These are phyloP conservation scores for Botia kubotai DNA, from an alignment of 2,797 vertebrate genomes.

Conservation along the genomic window DNA sequence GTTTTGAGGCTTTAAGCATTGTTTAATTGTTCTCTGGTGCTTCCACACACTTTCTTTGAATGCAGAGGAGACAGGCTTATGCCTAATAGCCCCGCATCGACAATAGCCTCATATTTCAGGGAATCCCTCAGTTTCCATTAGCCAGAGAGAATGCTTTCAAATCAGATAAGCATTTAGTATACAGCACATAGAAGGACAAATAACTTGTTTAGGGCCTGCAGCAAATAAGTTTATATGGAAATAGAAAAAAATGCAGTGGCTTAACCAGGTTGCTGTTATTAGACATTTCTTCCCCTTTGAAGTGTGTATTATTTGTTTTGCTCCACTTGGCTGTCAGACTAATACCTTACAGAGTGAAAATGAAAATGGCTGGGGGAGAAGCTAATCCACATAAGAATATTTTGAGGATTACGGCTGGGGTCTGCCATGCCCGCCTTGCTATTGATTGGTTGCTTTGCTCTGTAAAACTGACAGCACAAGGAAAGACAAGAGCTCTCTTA, in stretches of 20 bases:
- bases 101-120: slow-evolving; percentile 43
- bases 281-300: slow-evolving; percentile 71
- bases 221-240: slow-evolving; percentile 61
- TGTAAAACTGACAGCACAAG: slow-evolving; percentile 51
- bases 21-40: slow-evolving; percentile 46
- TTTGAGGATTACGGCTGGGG: slow-evolving; percentile 69
- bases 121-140: slow-evolving; percentile 37
- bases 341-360: slow-evolving; percentile 78
- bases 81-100: slow-evolving; percentile 38
- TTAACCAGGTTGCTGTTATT: slow-evolving; percentile 67
- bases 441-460: slow-evolving; percentile 74
- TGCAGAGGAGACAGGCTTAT: slow-evolving; percentile 37
- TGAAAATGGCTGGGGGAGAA: slow-evolving; percentile 78
- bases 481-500: slow-evolving; percentile 54
- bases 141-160: slow-evolving; percentile 44
- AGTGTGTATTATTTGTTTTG: slow-evolving; percentile 77
- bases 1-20: slow-evolving; percentile 42
- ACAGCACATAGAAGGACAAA: slow-evolving; percentile 32
- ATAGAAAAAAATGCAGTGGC: slow-evolving; percentile 63
- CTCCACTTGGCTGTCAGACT: slow-evolving; percentile 79
- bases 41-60: slow-evolving; percentile 63
- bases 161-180: slow-evolving; percentile 37
- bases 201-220: slow-evolving; percentile 51
- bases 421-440: slow-evolving; percentile 67
- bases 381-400: slow-evolving; percentile 78